These are phyloP conservation scores for Dryobates pubescens DNA, from an alignment of 2,797 vertebrate species.

Conservation along the genomic window DNA sequence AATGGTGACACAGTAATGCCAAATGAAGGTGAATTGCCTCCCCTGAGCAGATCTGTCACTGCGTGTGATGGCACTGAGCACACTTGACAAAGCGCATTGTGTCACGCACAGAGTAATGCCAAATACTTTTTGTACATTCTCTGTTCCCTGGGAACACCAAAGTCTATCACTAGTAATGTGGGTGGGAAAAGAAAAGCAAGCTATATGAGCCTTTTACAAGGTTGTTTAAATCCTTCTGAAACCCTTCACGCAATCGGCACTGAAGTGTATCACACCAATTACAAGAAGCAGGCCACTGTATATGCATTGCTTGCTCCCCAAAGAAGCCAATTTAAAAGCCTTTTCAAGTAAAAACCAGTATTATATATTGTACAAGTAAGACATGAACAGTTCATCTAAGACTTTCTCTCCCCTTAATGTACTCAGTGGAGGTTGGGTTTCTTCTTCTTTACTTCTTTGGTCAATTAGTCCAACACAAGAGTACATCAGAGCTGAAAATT, in stretches of 20 bases:
- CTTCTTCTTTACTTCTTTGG: neutral
- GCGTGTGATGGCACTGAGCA: neutral
- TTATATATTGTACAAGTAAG: neutral
- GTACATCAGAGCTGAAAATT: fast-evolving
- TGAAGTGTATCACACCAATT: neutral
- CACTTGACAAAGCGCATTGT: neutral
- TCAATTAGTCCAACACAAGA: neutral
- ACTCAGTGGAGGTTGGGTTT: neutral
- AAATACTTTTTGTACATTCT: slow-evolving; percentile 14
- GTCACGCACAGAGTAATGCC: neutral
- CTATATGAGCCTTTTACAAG: neutral
- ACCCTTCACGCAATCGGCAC: neutral
- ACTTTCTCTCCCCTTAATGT: neutral
- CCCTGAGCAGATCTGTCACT: neutral
- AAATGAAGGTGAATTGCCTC: neutral
- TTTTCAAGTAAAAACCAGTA: neutral
- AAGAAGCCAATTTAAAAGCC: neutral
- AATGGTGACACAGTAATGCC: neutral
- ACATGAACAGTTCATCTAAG: neutral
- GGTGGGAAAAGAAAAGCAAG: slow-evolving; percentile 23
- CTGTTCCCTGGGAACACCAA: slow-evolving; percentile 20
- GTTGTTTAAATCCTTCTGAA: slow-evolving; percentile 34
- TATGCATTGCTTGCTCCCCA: neutral
- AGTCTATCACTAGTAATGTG: slow-evolving; percentile 17
- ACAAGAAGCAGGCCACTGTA: neutral